Evolutionary conservation across 2,888 invertebrate genomes (phyloP).

Genomic region (Hydrotaea cyrtoneurina): DNA sequence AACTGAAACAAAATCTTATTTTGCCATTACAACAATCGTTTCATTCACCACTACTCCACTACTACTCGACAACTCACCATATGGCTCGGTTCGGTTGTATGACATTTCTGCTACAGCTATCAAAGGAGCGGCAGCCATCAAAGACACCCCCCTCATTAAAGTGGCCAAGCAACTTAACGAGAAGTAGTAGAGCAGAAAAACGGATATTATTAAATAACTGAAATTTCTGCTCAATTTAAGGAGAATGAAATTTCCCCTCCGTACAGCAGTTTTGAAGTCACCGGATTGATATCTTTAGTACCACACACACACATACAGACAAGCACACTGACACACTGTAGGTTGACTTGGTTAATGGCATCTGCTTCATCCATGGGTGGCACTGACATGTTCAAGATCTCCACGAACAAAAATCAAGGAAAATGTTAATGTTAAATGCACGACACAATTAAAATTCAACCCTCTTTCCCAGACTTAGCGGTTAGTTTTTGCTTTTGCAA

Average conservation of each 20-base stretch:
- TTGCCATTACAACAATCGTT: conserved; percentile 15
- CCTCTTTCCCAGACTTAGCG: conserved; percentile 1
- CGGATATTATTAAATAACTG: conserved; percentile 51
- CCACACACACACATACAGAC: not conserved
- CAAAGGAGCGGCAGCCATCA: not conserved
- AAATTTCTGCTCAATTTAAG: conserved; percentile 63
- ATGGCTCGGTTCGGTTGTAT: not conserved
- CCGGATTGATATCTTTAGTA: not conserved
- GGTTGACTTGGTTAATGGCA: conserved; percentile 14
- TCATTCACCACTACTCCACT: not conserved
- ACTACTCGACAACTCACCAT: not conserved
- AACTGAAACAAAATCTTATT: conserved; percentile 57
- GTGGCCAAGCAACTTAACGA: conserved; percentile 12
- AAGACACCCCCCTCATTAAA: not conserved
- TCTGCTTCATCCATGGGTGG: not conserved
- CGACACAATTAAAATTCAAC: not conserved
- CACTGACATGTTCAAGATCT: not conserved
- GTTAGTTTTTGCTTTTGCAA: conserved; percentile 2
- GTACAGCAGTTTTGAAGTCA: not conserved
- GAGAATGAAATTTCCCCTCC: conserved; percentile 24
- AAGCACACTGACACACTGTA: not conserved
- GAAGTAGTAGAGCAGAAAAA: not conserved
- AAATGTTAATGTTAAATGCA: conserved; percentile 7
- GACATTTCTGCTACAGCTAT: not conserved
- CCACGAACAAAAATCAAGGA: not conserved